phyloP scores from a whole-genome alignment of 2,888 invertebrate species.

The Tenthredo notha region DNA sequence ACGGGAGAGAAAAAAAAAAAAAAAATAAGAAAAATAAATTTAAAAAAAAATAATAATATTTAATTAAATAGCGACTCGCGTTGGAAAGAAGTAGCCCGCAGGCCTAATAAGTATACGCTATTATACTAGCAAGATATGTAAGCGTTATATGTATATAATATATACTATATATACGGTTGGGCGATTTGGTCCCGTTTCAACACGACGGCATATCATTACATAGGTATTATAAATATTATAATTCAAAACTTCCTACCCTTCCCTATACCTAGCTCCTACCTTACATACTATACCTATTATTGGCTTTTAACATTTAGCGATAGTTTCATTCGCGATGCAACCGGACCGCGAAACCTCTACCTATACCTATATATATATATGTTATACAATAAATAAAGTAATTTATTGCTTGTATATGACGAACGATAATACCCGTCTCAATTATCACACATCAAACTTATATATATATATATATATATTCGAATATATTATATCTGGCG shows the following conservation, averaged over 20 bases:
- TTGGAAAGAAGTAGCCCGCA: slow-evolving; percentile 36
- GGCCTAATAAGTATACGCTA: slow-evolving; percentile 47
- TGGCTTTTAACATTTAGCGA: background rate
- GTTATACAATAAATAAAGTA: slow-evolving; percentile 61
- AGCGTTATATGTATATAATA: slow-evolving; percentile 30
- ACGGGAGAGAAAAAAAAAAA: too few species aligned
- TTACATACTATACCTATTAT: background rate
- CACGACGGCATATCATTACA: slow-evolving; percentile 36
- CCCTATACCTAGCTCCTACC: background rate
- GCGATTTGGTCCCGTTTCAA: slow-evolving; percentile 37
- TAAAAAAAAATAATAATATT: background rate
- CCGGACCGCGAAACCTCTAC: background rate
- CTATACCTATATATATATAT: slow-evolving; percentile 56
- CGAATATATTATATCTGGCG: too few species aligned
- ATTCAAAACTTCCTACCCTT: background rate
- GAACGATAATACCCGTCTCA: slow-evolving; percentile 57
- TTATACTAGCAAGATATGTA: slow-evolving; percentile 28
- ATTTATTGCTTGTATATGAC: slow-evolving; percentile 76
- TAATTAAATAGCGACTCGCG: slow-evolving; percentile 20
- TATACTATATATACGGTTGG: slow-evolving; percentile 21
- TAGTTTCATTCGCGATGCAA: background rate
- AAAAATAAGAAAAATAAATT: background rate
- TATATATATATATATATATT: too few species aligned
- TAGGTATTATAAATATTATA: slow-evolving; percentile 25
- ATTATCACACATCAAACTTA: too few species aligned